phyloP scores from a whole-genome alignment of 2,888 invertebrate species.

The Nycteola revayana region DNA sequence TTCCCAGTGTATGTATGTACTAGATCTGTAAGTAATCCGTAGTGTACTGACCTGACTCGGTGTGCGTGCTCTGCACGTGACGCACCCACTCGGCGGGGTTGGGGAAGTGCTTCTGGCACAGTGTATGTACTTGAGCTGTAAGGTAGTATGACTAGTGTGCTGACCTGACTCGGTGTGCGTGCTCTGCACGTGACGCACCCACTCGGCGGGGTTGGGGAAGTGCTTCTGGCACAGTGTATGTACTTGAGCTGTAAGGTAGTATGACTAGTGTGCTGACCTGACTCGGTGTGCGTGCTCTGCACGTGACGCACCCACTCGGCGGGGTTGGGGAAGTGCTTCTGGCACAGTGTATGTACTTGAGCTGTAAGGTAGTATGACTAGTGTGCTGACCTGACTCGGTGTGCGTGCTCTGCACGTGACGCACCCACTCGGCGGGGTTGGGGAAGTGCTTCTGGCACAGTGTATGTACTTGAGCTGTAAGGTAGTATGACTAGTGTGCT shows the following conservation, averaged over 20 bases:
- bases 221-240: constrained; percentile 88
- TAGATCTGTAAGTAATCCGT: too few species aligned
- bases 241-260: too few species aligned
- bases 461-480: constrained; percentile 81
- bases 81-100: constrained; percentile 94
- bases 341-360: too few species aligned
- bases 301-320: constrained; percentile 94
- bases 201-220: constrained; percentile 91
- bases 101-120: constrained; percentile 88
- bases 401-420: constrained; percentile 92
- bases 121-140: too few species aligned
- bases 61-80: constrained; percentile 92
- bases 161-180: constrained; percentile 88
- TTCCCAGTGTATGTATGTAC: too few species aligned
- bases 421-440: constrained; percentile 93
- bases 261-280: too few species aligned
- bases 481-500: constrained; percentile 74
- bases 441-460: constrained; percentile 84
- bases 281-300: constrained; percentile 91
- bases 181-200: constrained; percentile 93
- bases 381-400: constrained; percentile 86
- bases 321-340: constrained; percentile 87
- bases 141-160: too few species aligned
- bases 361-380: too few species aligned
- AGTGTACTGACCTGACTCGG: constrained; percentile 85